Base-by-base conservation (phyloP, 2,888 invertebrate genomes). In the Drosophila pegasa region DNA sequence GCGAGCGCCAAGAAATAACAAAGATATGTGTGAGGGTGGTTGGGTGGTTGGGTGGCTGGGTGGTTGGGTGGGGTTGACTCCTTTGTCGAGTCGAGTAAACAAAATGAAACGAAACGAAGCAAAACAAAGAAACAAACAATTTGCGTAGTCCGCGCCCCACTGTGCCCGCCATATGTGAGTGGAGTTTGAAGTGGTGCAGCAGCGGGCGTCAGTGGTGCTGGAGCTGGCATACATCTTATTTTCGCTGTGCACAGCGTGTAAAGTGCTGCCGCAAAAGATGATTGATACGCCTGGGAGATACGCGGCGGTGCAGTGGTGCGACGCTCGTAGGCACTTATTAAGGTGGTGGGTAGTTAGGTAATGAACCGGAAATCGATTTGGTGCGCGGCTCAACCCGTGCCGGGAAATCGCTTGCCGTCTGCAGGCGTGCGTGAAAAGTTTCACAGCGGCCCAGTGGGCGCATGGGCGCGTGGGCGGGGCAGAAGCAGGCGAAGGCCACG, bases 341-440 rank as follows among this genome's bases (percentile, higher is more conserved):
- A 50, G n/a, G 29, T 18, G 48, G 22, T 10, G 43, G 43, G 41
- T 48, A 22, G 61, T 71, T 65, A 71, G 65, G 83, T 88, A 85
- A 85, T 85, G 85, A 85, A 88, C 86, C 88, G 85, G 85, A 85
- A 88, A 86, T 88, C 85, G 85, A 88, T 85, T 85, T 88, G 85
- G 80, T 71, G 71, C 80, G 71, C 80, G 71, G 58, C 66, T 78
- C 71, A 72, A 76, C 71, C 81, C 81, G 81, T 78, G 73, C 76
- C 65, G 61, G 79, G 79, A 85, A 87, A 84, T 79, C 82, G 82
- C 83, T 84, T 82, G 86, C 78, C 88, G 87, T 68, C 68, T 75
- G 75, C 85, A 78, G 83, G 86, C 84, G 84, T 85, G 84, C 84
- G 83, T 85, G 88, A 87, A 84, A 85, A 84, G 80, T 85, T 82